phyloP scores from a whole-genome alignment of 1,140 invertebrate genomes.

The Nautilus pompilius region DNA sequence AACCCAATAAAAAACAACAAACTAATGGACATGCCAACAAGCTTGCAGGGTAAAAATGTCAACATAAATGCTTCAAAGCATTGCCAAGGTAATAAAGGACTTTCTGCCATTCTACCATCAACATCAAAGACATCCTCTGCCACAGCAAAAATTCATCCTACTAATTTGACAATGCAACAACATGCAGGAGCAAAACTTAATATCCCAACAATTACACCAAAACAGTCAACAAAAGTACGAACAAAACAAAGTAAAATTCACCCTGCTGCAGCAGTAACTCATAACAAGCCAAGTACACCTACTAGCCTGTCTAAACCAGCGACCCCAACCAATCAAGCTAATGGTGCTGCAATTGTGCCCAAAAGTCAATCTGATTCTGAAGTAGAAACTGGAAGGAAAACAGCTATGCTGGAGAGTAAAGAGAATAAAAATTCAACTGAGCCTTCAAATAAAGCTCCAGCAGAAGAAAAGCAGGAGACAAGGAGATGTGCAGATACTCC shows the following conservation, averaged over 20 bases:
- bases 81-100: not conserved
- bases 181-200: constrained; percentile 13
- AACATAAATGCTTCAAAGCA: constrained; percentile 41
- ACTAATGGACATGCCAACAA: constrained; percentile 46
- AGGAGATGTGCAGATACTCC: not conserved
- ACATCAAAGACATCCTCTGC: constrained; percentile 16
- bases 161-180: constrained; percentile 8
- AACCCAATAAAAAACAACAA: constrained; percentile 16
- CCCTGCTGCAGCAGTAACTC: constrained; percentile 38
- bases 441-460: not conserved
- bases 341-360: constrained; percentile 9
- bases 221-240: constrained; percentile 10
- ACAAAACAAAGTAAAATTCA: constrained; percentile 21
- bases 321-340: constrained; percentile 2
- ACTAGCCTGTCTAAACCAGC: constrained; percentile 9
- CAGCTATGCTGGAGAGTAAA: constrained; percentile 2
- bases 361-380: constrained; percentile 41
- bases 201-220: constrained; percentile 19
- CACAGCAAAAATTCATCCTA: constrained; percentile 36
- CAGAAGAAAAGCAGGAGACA: constrained; percentile 3
- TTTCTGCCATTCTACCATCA: constrained; percentile 25
- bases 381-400: constrained; percentile 27
- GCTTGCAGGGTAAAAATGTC: constrained; percentile 59
- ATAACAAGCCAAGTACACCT: constrained; percentile 26
- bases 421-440: constrained; percentile 6